A percentile compares a stretch with the other conserved stretches of the same genome.
Conservation (phyloP, 1,140 invertebrate species). For the Hylyphantes graminicola region DNA sequence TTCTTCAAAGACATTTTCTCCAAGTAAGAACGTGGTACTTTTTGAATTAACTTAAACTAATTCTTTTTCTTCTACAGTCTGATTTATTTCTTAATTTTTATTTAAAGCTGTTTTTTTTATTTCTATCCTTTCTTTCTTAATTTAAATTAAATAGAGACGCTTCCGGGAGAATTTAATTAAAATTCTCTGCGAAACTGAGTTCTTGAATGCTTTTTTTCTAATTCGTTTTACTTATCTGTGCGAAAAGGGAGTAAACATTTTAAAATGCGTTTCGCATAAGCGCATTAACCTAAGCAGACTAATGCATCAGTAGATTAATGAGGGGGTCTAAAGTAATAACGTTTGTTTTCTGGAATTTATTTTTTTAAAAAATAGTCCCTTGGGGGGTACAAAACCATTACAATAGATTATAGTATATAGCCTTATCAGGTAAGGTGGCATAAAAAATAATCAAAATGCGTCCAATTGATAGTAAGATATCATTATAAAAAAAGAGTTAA, state of each 20-base stretch:
- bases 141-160: conserved; percentile 56
- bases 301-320: conserved; percentile 57
- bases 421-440: too few species aligned
- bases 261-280: conserved; percentile 55
- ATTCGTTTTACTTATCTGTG: too few species aligned
- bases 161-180: conserved; percentile 58
- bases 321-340: conserved; percentile 8
- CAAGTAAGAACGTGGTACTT: too few species aligned
- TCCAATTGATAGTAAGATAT: background rate
- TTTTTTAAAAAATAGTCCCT: too few species aligned
- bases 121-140: background rate
- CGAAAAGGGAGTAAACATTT: conserved; percentile 31
- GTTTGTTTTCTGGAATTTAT: too few species aligned
- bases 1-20: too few species aligned
- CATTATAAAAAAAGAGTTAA: too few species aligned
- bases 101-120: conserved; percentile 10
- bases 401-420: too few species aligned
- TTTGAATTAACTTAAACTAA: background rate
- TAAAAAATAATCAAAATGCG: background rate
- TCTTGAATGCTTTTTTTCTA: too few species aligned
- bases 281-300: conserved; percentile 32
- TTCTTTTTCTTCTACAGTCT: background rate
- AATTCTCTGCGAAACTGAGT: conserved; percentile 5
- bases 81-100: conserved; percentile 23
- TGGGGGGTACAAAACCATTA: too few species aligned